These are phyloP conservation scores for Eupithecia inturbata DNA, from an alignment of 2,888 invertebrate species.

Conservation along the genomic window DNA sequence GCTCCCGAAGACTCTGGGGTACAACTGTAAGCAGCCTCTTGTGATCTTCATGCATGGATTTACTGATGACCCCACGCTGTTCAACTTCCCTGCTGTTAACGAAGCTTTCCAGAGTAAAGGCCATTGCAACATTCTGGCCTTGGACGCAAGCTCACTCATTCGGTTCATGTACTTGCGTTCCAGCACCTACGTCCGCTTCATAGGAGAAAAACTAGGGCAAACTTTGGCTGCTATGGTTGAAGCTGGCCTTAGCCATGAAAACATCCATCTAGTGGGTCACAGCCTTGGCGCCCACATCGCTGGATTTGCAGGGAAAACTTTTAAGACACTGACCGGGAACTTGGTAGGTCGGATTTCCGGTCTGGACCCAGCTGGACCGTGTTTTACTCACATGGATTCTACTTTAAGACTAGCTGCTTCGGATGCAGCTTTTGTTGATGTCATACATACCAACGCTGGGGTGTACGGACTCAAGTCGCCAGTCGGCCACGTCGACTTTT, in stretches of 20 bases:
- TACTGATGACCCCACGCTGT: slow-evolving; percentile 65
- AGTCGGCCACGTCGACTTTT: slow-evolving; percentile 73
- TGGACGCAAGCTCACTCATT: slow-evolving; percentile 76
- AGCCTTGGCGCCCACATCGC: slow-evolving; percentile 75
- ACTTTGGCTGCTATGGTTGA: slow-evolving; percentile 60
- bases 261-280: slow-evolving; percentile 75
- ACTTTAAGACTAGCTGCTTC: slow-evolving; percentile 55
- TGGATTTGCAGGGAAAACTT: slow-evolving; percentile 68
- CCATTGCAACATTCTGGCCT: slow-evolving; percentile 63
- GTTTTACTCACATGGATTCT: slow-evolving; percentile 64
- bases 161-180: slow-evolving; percentile 70
- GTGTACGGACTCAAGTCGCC: slow-evolving; percentile 64
- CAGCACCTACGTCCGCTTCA: slow-evolving; percentile 69
- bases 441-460: slow-evolving; percentile 69
- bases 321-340: slow-evolving; percentile 57
- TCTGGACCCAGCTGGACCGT: slow-evolving; percentile 77
- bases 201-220: slow-evolving; percentile 67
- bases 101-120: slow-evolving; percentile 52
- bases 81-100: slow-evolving; percentile 57
- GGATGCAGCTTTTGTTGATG: slow-evolving; percentile 71
- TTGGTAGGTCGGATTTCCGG: slow-evolving; percentile 66
- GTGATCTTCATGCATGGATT: slow-evolving; percentile 73
- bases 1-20: slow-evolving; percentile 50
- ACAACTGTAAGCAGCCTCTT: slow-evolving; percentile 51
- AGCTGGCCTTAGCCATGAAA: slow-evolving; percentile 62